phyloP scores from a whole-genome alignment of 2,888 invertebrate genomes.

The Lepidochitona cinerea region DNA sequence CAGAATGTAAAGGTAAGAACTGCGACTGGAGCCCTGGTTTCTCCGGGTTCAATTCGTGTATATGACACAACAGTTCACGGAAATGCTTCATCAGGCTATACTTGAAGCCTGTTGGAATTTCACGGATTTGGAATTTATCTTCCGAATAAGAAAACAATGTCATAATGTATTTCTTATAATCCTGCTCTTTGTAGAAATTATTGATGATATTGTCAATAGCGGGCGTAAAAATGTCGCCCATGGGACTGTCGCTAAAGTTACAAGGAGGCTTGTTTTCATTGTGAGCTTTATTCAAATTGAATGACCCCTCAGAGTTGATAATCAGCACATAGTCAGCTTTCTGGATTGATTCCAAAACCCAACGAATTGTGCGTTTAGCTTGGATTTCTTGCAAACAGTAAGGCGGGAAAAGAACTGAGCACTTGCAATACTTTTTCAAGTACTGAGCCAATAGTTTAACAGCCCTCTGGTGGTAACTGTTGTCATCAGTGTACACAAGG shows the following conservation, averaged over 20 bases:
- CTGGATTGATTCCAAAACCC: constrained; percentile 33
- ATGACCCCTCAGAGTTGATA: constrained; percentile 32
- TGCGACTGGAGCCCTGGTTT: not conserved
- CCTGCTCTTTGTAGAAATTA: constrained; percentile 28
- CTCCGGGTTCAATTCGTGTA: constrained; percentile 22
- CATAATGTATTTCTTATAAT: constrained; percentile 31
- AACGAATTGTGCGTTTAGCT: constrained; percentile 5
- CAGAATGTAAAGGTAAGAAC: not conserved
- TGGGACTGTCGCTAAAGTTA: not conserved
- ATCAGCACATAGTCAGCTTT: constrained; percentile 28
- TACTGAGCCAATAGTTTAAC: constrained; percentile 27
- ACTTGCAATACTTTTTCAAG: constrained; percentile 30
- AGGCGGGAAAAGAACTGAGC: constrained; percentile 25
- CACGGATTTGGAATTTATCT: constrained; percentile 25
- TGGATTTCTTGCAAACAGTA: constrained; percentile 24
- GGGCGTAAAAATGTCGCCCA: constrained; percentile 9
- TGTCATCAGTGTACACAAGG: constrained; percentile 32
- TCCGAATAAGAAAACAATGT: constrained; percentile 32
- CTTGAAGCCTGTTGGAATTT: constrained; percentile 33
- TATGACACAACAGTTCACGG: constrained; percentile 31
- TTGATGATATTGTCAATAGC: constrained; percentile 30
- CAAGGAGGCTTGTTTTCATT: not conserved
- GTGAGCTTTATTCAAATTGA: constrained; percentile 8
- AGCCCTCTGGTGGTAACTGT: constrained; percentile 25
- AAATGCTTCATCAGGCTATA: constrained; percentile 36